These are phyloP conservation scores for Alca torda DNA, from an alignment of 2,797 vertebrate genomes.

Conservation along the genomic window DNA sequence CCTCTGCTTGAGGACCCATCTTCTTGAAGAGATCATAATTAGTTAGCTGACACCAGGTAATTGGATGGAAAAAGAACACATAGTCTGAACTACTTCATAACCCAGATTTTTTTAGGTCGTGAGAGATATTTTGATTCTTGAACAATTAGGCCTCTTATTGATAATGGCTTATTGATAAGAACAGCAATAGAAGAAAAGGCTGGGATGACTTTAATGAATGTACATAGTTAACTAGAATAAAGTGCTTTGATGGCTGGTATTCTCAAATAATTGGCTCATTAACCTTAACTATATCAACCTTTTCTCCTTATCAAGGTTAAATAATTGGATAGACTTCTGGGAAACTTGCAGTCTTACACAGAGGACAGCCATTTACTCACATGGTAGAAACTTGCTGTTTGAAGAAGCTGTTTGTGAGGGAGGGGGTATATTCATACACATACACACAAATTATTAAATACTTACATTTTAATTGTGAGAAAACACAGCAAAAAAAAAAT, in stretches of 20 bases:
- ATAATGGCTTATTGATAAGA: slow-evolving; percentile 60
- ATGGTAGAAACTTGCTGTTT: not conserved
- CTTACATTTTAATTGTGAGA: not conserved
- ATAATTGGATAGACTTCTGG: slow-evolving; percentile 47
- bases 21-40: not conserved
- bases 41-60: not conserved
- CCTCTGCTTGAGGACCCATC: not conserved
- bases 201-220: slow-evolving; percentile 63
- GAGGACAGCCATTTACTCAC: not conserved
- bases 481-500: not conserved
- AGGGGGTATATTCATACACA: not conserved
- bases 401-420: not conserved
- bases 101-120: not conserved
- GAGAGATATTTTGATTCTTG: slow-evolving; percentile 1
- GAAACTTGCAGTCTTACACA: slow-evolving; percentile 1
- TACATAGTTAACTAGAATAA: slow-evolving; percentile 48
- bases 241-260: slow-evolving; percentile 57
- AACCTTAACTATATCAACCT: slow-evolving; percentile 60
- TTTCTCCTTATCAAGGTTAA: slow-evolving; percentile 67
- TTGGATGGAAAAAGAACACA: not conserved
- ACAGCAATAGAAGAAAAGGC: slow-evolving; percentile 41
- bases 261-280: slow-evolving; percentile 72
- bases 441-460: not conserved
- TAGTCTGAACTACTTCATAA: not conserved
- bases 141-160: slow-evolving; percentile 27